Percentiles rank a stretch among this genome's conserved stretches.
Conservation (phyloP, 2,888 invertebrate species). For the Drosophila greeni region DNA sequence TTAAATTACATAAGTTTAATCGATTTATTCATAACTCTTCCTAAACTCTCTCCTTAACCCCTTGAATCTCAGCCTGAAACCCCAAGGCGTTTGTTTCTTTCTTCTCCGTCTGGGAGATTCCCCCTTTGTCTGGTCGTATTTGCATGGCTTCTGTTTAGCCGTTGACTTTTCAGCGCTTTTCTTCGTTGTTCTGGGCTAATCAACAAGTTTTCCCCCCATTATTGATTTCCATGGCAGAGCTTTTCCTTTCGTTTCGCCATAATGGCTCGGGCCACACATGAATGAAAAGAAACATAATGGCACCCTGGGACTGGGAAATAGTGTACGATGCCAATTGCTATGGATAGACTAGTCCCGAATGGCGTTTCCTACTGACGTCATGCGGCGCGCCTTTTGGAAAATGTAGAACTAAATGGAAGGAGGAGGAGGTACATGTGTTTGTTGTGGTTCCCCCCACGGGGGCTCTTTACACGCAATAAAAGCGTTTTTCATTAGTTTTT, state of each 20-base stretch:
- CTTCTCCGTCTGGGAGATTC: constrained; percentile 8
- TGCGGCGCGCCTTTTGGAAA: constrained; percentile 55
- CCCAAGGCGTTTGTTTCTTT: constrained; percentile 10
- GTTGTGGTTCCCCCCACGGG: constrained; percentile 31
- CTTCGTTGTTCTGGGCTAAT: constrained; percentile 37
- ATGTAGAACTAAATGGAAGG: constrained; percentile 1
- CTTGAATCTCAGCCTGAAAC: constrained; percentile 2
- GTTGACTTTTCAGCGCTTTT: constrained; percentile 42
- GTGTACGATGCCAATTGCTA: constrained; percentile 44
- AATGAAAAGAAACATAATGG: constrained; percentile 41
- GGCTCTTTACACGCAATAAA: constrained; percentile 58
- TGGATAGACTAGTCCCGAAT: constrained; percentile 32
- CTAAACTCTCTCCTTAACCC: neutral
- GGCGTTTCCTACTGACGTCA: constrained; percentile 55
- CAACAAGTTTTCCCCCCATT: constrained; percentile 58
- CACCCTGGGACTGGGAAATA: constrained; percentile 28
- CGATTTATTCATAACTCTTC: neutral
- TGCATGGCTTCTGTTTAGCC: constrained; percentile 39
- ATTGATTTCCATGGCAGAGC: constrained; percentile 60
- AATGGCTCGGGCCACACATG: constrained; percentile 24
- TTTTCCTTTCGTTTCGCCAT: constrained; percentile 42
- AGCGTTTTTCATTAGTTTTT: constrained; percentile 49
- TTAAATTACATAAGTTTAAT: neutral
- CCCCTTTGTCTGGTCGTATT: constrained; percentile 26
- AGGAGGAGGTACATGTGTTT: constrained; percentile 24